Percentiles rank a stretch among this genome's conserved stretches.
phyloP scores from a whole-genome alignment of 2,113 vertebrate genomes.

The Osmerus mordax region DNA sequence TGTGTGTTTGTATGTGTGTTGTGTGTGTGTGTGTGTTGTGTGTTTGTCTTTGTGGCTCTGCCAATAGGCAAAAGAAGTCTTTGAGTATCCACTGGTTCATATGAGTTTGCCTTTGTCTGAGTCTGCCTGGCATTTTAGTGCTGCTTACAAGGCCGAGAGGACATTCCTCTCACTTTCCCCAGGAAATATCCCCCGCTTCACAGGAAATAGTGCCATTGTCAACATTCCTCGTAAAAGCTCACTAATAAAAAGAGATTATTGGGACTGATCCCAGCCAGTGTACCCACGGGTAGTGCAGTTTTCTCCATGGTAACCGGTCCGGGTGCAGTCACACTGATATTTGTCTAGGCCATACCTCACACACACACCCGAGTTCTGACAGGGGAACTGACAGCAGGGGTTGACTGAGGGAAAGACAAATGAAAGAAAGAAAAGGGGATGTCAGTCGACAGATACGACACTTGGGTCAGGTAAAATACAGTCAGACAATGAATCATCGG shows the following conservation, averaged over 20 bases:
- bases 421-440: conserved; percentile 13
- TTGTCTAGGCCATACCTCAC: conserved; percentile 68
- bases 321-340: conserved; percentile 94
- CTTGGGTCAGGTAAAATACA: background rate
- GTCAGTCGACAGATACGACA: background rate
- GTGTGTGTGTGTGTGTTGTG: no score
- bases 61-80: no score
- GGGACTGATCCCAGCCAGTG: background rate
- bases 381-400: conserved; percentile 90
- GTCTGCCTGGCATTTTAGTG: no score
- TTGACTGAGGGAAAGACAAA: conserved; percentile 67
- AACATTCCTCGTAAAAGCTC: conserved; percentile 23
- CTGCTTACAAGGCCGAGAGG: background rate
- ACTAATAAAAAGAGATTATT: conserved; percentile 24
- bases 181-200: background rate
- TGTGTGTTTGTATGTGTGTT: no score
- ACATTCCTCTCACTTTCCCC: background rate
- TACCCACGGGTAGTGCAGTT: conserved; percentile 93
- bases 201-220: conserved; percentile 19
- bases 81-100: no score
- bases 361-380: conserved; percentile 88
- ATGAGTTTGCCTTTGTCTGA: no score
- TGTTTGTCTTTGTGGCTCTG: no score
- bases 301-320: conserved; percentile 83
- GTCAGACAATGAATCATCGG: background rate